phyloP scores from a whole-genome alignment of 2,797 vertebrate genomes.

The Rhinophrynus dorsalis region DNA sequence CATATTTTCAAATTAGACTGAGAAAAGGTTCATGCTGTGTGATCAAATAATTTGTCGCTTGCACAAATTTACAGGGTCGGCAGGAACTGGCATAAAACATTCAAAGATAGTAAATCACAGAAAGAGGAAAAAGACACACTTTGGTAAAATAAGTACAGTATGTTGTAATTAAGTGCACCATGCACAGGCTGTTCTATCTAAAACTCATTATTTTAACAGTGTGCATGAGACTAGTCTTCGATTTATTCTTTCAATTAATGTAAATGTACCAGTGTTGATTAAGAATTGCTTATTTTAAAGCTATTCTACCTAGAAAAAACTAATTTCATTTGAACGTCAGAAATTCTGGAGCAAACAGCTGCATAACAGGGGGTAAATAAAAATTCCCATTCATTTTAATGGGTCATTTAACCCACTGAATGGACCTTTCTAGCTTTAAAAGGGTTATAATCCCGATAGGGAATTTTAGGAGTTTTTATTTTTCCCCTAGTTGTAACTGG shows the following conservation, averaged over 20 bases:
- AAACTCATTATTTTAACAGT: not conserved
- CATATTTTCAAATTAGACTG: slow-evolving; percentile 44
- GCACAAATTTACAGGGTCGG: slow-evolving; percentile 36
- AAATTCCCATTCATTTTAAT: too few relatives aligned
- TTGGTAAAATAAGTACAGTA: not conserved
- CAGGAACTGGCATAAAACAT: slow-evolving; percentile 30
- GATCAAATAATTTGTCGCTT: slow-evolving; percentile 43
- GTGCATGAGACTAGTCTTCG: not conserved
- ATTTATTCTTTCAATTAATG: not conserved
- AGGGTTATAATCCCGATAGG: too few relatives aligned
- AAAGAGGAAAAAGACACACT: too few relatives aligned
- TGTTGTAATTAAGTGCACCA: not conserved
- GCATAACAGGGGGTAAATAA: too few relatives aligned
- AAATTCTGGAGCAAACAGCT: too few relatives aligned
- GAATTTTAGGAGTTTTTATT: too few relatives aligned
- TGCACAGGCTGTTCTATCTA: not conserved
- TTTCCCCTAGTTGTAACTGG: too few relatives aligned
- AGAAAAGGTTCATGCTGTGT: slow-evolving; percentile 30
- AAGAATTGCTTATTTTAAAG: not conserved
- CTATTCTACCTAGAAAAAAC: not conserved
- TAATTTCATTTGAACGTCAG: not conserved
- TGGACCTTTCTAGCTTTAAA: too few relatives aligned
- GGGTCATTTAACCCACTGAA: too few relatives aligned
- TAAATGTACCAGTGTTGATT: not conserved
- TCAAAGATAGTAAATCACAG: slow-evolving; percentile 27